Percentiles rank a stretch among this genome's conserved stretches.
phyloP scores from a whole-genome alignment of 30 jellyfish, hydroid and myxozoan genomes.

The Sanderia malayensis region DNA sequence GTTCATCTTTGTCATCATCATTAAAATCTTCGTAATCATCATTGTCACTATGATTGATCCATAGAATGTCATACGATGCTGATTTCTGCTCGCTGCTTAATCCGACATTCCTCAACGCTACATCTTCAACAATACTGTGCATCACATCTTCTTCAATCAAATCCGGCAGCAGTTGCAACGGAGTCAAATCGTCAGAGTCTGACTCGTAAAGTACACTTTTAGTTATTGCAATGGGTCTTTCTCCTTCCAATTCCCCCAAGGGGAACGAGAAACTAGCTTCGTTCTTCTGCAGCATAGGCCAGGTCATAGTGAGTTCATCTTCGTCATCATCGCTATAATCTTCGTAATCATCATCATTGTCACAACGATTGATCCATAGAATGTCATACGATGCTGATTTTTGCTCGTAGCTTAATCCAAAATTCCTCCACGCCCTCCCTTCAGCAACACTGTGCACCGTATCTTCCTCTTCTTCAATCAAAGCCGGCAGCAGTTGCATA shows the following conservation, averaged over 20 bases:
- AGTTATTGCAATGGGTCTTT: no score
- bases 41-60: constrained; percentile 31
- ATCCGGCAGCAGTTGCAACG: no score
- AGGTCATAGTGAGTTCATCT: constrained; percentile 23
- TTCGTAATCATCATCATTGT: constrained; percentile 20
- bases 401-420: no score
- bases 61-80: constrained; percentile 33
- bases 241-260: no score
- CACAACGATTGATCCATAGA: constrained; percentile 39
- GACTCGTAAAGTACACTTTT: no score
- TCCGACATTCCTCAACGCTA: no score
- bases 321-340: constrained; percentile 21
- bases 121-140: no score
- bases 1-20: constrained; percentile 27
- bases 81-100: background rate
- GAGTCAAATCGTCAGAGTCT: no score
- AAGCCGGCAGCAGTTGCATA: constrained; percentile 48
- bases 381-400: constrained; percentile 17
- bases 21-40: constrained; percentile 17
- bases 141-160: no score
- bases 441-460: background rate
- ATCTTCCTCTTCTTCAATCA: constrained; percentile 53
- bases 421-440: no score
- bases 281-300: constrained; percentile 28
- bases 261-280: no score